Conservation (phyloP, 1,140 invertebrate genomes). For the Medauroidea extradentata region DNA sequence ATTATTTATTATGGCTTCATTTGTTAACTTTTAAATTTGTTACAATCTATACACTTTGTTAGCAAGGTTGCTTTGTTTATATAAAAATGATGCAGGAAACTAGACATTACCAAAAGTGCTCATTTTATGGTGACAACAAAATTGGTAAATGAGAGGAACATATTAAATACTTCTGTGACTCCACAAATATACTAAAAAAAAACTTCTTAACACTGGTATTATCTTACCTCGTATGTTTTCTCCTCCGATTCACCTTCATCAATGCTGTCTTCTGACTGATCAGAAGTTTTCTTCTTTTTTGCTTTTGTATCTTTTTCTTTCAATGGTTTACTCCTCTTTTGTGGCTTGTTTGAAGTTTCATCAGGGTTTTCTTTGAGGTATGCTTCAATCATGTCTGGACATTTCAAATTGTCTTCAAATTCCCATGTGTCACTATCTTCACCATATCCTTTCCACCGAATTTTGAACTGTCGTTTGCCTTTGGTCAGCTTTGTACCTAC, state of each 20-base stretch:
- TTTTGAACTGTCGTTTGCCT: constrained; percentile 65
- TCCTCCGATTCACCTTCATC: constrained; percentile 47
- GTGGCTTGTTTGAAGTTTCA: constrained; percentile 17
- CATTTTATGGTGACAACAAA: no score
- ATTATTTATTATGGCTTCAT: no score
- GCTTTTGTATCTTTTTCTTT: constrained; percentile 38
- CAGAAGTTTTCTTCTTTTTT: constrained; percentile 32
- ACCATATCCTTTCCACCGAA: constrained; percentile 78
- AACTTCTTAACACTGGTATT: no score
- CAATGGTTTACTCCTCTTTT: constrained; percentile 25
- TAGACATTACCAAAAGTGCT: no score
- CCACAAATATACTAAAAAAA: no score
- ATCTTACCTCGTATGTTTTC: constrained; percentile 60
- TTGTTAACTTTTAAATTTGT: no score
- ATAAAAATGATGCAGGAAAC: no score
- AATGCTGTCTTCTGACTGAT: constrained; percentile 34
- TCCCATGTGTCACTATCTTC: constrained; percentile 75
- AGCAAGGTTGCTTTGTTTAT: no score
- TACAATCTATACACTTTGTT: no score
- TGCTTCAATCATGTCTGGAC: constrained; percentile 59
- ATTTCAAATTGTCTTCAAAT: constrained; percentile 66
- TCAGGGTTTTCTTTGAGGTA: constrained; percentile 45
- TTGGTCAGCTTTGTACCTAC: constrained; percentile 40
- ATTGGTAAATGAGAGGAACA: no score
- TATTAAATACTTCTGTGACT: no score